These are phyloP conservation scores for Megaptera novaeangliae DNA, from an alignment of 2,113 vertebrate genomes.

Conservation along the genomic window DNA sequence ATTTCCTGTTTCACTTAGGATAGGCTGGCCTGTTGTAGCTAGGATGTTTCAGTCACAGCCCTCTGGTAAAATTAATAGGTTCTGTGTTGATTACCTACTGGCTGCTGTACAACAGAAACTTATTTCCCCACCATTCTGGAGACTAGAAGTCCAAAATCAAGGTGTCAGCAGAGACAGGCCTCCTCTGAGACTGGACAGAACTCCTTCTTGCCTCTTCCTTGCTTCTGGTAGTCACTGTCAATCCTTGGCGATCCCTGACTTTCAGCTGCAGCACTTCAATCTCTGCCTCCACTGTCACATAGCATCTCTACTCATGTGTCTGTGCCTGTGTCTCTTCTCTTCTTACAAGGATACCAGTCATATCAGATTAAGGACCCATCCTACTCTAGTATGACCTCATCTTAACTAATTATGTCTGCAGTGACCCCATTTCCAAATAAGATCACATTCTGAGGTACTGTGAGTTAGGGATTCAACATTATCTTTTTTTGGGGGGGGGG, in stretches of 20 bases:
- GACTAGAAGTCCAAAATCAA: conserved; percentile 3
- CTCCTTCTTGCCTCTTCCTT: neutral
- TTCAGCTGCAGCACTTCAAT: neutral
- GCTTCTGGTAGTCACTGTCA: neutral
- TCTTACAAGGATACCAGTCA: neutral
- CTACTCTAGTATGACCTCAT: neutral
- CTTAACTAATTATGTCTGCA: neutral
- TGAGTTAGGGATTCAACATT: neutral
- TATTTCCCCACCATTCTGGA: neutral
- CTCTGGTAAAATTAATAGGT: conserved; percentile 14
- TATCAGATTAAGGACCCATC: neutral
- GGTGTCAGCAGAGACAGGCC: neutral
- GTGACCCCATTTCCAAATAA: neutral
- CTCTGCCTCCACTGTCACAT: neutral
- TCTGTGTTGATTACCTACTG: neutral
- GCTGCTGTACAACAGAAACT: neutral
- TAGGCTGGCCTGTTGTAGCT: neutral
- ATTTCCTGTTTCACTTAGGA: conserved; percentile 25
- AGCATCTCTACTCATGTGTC: neutral
- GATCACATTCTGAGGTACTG: neutral
- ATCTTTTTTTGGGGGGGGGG: neutral
- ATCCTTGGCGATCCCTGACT: neutral
- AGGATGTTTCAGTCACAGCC: neutral
- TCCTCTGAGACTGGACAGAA: neutral
- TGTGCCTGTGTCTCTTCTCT: neutral